A percentile compares a stretch with the other conserved stretches of the same genome.
Evolutionary conservation across 2,113 vertebrate genomes (phyloP).

Genomic region (Rousettus leschenaultii): DNA sequence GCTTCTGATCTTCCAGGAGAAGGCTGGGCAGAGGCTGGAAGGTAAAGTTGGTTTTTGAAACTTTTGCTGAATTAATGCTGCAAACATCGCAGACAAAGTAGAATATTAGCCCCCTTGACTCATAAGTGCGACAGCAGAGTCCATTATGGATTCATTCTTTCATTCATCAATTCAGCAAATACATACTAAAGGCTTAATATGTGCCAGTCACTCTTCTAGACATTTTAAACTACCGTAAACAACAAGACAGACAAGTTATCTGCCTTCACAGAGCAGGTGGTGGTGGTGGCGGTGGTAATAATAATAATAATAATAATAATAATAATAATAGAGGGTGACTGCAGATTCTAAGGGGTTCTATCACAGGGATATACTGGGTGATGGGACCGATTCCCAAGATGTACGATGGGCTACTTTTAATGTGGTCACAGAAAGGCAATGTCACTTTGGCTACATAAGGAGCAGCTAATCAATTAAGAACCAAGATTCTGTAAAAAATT

Average conservation of each 20-base stretch:
- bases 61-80: conserved; percentile 49
- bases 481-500: neutral
- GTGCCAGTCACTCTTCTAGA: neutral
- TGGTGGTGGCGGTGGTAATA: too few species aligned
- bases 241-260: neutral
- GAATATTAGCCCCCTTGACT: neutral
- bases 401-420: neutral
- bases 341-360: neutral
- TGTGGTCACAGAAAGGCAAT: neutral
- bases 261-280: neutral
- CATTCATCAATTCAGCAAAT: neutral
- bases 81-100: neutral
- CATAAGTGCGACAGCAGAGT: neutral
- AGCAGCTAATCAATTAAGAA: neutral
- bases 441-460: neutral
- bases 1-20: conserved; percentile 43
- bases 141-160: neutral
- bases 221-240: neutral
- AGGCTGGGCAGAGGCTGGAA: neutral
- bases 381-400: neutral
- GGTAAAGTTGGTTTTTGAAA: conserved; percentile 36
- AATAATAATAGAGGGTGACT: too few species aligned
- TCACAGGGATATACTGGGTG: too few species aligned
- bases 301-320: neutral
- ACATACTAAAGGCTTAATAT: neutral